Evolutionary conservation across 2,797 vertebrate genomes (phyloP).

Genomic region (Thunnus albacares): DNA sequence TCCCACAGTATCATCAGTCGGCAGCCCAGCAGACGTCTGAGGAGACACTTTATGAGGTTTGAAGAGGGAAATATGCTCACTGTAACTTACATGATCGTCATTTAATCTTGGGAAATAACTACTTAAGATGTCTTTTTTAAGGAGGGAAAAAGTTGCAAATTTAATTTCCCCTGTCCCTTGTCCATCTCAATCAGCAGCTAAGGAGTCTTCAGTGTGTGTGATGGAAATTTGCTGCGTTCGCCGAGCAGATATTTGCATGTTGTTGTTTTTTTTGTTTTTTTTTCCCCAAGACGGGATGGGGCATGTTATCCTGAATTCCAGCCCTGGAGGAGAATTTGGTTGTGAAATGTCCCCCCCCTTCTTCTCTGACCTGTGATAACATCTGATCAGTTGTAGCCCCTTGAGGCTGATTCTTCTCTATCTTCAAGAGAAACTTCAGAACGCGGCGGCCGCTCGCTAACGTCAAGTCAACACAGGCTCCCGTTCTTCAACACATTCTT

Average conservation of each 20-base stretch:
- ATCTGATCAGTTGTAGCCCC: constrained; percentile 54
- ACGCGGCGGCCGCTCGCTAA: constrained; percentile 6
- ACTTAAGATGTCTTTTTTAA: not conserved
- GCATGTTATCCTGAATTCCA: constrained; percentile 64
- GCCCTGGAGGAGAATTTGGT: constrained; percentile 35
- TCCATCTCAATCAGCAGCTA: not conserved
- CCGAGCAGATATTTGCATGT: constrained; percentile 58
- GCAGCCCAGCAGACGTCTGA: not conserved
- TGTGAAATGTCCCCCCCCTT: constrained; percentile 57
- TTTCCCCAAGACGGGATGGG: constrained; percentile 46
- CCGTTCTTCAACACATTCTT: constrained; percentile 53
- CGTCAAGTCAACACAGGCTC: constrained; percentile 58
- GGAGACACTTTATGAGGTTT: constrained; percentile 4
- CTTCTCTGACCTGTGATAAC: constrained; percentile 41
- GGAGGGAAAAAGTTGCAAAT: not conserved
- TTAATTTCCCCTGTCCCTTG: not conserved
- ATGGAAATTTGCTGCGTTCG: constrained; percentile 35
- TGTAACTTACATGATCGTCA: not conserved
- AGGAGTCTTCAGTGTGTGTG: constrained; percentile 1
- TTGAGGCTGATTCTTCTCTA: constrained; percentile 41
- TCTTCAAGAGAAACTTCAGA: constrained; percentile 15
- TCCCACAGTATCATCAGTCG: constrained; percentile 14
- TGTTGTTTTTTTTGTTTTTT: constrained; percentile 8
- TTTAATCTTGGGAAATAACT: constrained; percentile 19
- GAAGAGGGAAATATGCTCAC: not conserved